phyloP scores from a whole-genome alignment of 2,888 invertebrate species.

The Pseudococcus jackbeardsleyi region DNA sequence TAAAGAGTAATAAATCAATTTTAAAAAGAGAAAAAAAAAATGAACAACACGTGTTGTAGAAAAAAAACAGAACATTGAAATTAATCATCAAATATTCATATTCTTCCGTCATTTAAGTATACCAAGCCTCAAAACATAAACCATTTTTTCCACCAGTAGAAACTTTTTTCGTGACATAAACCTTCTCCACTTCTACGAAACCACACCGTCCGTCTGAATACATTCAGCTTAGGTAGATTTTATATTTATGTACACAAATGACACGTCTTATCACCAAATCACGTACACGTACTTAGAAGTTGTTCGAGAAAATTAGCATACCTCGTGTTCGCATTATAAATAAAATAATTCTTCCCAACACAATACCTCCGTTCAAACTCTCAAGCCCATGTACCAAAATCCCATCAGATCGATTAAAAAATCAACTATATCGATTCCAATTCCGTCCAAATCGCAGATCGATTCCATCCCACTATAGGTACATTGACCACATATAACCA shows the following conservation, averaged over 20 bases:
- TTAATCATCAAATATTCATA: no score
- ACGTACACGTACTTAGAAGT: slow-evolving; percentile 3
- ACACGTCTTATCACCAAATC: neutral
- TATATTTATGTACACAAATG: neutral
- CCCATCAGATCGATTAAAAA: no score
- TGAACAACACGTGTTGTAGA: no score
- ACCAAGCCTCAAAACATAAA: neutral
- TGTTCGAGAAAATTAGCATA: neutral
- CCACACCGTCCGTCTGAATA: neutral
- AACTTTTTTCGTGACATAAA: neutral
- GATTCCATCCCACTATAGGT: neutral
- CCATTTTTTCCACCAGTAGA: neutral
- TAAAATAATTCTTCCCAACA: neutral
- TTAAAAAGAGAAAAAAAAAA: no score
- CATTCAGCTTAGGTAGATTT: neutral
- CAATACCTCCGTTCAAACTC: no score
- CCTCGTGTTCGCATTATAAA: neutral
- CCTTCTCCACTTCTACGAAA: neutral
- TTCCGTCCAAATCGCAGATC: neutral
- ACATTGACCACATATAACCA: neutral
- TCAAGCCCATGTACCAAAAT: no score
- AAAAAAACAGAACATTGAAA: no score
- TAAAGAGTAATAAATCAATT: no score
- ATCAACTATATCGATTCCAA: neutral
- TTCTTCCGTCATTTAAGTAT: no score